Evolutionary conservation across 2,888 invertebrate genomes (phyloP), one percentile per base, ranked within the genome.

Genomic region (Gibbula magus): DNA sequence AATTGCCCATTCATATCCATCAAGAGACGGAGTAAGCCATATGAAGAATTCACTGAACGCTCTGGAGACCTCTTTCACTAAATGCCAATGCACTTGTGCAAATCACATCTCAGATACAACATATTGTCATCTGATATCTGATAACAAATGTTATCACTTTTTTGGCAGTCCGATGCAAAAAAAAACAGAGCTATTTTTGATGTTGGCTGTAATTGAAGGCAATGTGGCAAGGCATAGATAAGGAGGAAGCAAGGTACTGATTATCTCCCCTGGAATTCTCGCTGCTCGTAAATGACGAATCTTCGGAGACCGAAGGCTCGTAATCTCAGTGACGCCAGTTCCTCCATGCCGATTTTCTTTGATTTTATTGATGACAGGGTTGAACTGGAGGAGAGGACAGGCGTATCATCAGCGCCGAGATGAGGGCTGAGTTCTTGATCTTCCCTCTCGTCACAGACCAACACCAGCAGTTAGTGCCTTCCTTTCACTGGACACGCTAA

Each of bases 201-300:
- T 61, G 61, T n/a, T 29, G 13, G 61, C 61, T 29, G 25, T 61
- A 61, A 61, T 61, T 61, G 61, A 61, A 61, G 61, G 61, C 61
- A 61, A 61, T 61, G 61, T 61, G 61, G 61, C 61, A 29, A 13
- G 7, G 22, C 61, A 29, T 18, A 61, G 61, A 61, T 61, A 61
- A 61, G 61, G 61, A 29, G 61, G 61, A 16, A 25, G 25, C 29
- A 25, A n/a, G 61, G 29, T 18, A 25, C 61, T 61, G 61, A 29
- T 61, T 61, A 29, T 61, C 61, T 61, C 25, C 29, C 29, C 29
- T 61, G 61, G 61, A 61, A 61, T 61, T 61, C 61, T 61, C 18
- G 61, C 61, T 29, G 61, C 61, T 61, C 25, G 61, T 61, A 61
- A 61, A 61, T 29, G 61, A 61, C 16, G 61, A 61, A 61, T 61